Evolutionary conservation across 2,888 invertebrate genomes (phyloP).

Genomic region (Eubasilissa splendida): DNA sequence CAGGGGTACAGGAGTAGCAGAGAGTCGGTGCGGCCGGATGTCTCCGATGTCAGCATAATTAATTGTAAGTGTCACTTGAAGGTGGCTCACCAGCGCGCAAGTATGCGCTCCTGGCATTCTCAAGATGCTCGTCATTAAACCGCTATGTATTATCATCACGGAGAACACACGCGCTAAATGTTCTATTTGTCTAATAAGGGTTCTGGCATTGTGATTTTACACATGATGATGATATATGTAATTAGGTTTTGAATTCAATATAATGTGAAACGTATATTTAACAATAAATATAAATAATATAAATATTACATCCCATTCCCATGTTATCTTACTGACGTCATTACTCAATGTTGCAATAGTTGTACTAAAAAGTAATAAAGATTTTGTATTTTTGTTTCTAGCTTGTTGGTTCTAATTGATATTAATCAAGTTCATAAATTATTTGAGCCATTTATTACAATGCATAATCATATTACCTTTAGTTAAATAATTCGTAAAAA

Average conservation of each 20-base stretch:
- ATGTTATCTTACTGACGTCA: too few relatives aligned
- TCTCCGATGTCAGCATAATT: constrained; percentile 40
- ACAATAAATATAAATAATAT: neutral
- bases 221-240: neutral
- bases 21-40: neutral
- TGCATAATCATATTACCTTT: too few relatives aligned
- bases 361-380: too few relatives aligned
- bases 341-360: too few relatives aligned
- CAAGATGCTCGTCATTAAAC: constrained; percentile 22
- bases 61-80: constrained; percentile 33
- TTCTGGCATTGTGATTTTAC: constrained; percentile 15
- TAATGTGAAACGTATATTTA: too few relatives aligned
- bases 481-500: too few relatives aligned
- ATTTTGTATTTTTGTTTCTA: too few relatives aligned
- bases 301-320: neutral
- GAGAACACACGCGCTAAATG: constrained; percentile 6
- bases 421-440: too few relatives aligned
- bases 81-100: constrained; percentile 9
- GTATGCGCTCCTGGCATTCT: constrained; percentile 28
- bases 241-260: too few relatives aligned
- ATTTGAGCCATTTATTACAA: too few relatives aligned
- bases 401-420: too few relatives aligned
- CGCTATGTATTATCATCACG: constrained; percentile 20
- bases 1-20: constrained; percentile 3
- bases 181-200: constrained; percentile 9